A percentile compares a stretch with the other conserved stretches of the same genome.
These are phyloP conservation scores for Trigoniulus corallinus DNA, from an alignment of 1,140 invertebrate genomes.

Conservation along the genomic window DNA sequence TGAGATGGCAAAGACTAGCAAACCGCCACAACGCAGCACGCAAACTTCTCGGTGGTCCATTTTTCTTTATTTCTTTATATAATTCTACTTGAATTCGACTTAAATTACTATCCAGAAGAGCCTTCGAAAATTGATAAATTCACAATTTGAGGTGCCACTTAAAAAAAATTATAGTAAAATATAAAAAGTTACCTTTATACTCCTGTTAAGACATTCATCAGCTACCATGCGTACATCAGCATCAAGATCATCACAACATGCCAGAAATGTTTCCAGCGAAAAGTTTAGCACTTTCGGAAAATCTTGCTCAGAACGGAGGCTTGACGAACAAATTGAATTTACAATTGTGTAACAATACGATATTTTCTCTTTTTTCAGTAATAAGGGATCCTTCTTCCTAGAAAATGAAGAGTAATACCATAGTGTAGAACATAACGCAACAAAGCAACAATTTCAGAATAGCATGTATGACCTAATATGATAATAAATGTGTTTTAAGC, in stretches of 20 bases:
- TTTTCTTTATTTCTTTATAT: constrained; percentile 65
- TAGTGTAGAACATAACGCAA: no score
- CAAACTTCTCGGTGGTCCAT: constrained; percentile 45
- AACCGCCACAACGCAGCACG: constrained; percentile 56
- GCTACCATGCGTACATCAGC: constrained; percentile 58
- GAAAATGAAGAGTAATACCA: no score
- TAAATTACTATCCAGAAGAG: constrained; percentile 42
- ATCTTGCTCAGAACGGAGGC: constrained; percentile 32
- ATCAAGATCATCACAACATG: constrained; percentile 54
- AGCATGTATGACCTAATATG: no score
- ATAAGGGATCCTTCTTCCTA: constrained; percentile 31
- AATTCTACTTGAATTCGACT: constrained; percentile 55
- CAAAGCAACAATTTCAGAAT: no score
- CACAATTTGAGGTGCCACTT: neutral
- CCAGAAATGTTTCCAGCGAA: constrained; percentile 50
- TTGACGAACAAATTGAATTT: constrained; percentile 44
- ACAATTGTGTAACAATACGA: constrained; percentile 44
- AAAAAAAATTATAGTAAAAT: neutral
- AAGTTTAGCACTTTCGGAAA: constrained; percentile 47
- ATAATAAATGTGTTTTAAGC: no score
- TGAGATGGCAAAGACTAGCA: constrained; percentile 43
- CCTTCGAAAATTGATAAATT: constrained; percentile 21
- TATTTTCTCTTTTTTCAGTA: constrained; percentile 51
- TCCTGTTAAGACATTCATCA: constrained; percentile 60
- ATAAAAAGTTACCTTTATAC: constrained; percentile 41